These are phyloP conservation scores for Panthera uncia DNA, from an alignment of 2,113 vertebrate genomes.

Conservation along the genomic window DNA sequence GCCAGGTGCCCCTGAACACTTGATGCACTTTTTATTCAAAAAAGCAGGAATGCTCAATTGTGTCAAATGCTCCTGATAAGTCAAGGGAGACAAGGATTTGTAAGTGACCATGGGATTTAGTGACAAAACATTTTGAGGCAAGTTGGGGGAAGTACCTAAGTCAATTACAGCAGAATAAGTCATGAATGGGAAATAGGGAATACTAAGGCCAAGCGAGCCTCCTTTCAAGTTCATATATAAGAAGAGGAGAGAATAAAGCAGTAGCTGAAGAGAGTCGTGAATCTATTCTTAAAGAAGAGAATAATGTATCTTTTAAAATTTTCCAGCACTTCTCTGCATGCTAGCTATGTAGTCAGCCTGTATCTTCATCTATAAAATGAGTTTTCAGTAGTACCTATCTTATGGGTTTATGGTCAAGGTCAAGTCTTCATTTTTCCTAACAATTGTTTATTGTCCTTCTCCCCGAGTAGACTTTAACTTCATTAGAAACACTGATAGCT, in stretches of 20 bases:
- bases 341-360: background rate
- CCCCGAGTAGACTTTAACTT: background rate
- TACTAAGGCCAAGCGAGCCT: background rate
- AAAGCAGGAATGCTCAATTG: background rate
- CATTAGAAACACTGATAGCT: background rate
- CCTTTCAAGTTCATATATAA: background rate
- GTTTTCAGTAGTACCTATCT: conserved; percentile 43
- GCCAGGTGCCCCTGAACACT: background rate
- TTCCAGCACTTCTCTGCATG: background rate
- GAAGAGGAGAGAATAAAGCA: background rate
- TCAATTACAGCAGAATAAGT: background rate
- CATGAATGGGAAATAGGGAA: background rate
- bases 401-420: background rate
- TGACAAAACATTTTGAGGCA: background rate
- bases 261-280: background rate
- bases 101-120: background rate
- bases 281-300: conserved; percentile 19
- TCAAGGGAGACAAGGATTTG: background rate
- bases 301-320: background rate
- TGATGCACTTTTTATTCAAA: background rate
- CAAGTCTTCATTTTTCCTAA: background rate
- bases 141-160: background rate
- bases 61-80: background rate
- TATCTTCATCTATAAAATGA: background rate
- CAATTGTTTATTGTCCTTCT: background rate